phyloP scores from a whole-genome alignment of 2,113 vertebrate species.

The Callospermophilus lateralis region DNA sequence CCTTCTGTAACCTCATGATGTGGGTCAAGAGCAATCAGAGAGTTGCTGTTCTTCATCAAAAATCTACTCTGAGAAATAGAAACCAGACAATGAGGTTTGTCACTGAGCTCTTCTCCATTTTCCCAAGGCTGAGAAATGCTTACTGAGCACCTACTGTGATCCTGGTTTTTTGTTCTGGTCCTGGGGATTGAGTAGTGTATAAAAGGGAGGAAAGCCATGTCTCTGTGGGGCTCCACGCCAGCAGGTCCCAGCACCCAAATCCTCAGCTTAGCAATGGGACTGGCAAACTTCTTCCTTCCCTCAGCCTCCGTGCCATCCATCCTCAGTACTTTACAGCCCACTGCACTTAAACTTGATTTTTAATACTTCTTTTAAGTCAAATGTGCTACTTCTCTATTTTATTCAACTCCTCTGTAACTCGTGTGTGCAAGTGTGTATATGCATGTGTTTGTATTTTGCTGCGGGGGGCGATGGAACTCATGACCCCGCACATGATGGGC shows the following conservation, averaged over 20 bases:
- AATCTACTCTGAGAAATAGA: not conserved
- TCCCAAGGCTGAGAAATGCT: not conserved
- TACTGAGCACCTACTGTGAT: rapidly evolving
- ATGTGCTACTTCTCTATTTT: not conserved
- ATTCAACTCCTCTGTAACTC: not conserved
- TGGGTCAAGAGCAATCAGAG: not conserved
- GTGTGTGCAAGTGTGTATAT: no score
- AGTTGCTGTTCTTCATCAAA: not conserved
- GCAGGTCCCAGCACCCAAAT: not conserved
- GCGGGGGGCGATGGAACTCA: not conserved
- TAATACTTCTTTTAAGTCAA: no score
- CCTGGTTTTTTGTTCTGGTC: not conserved
- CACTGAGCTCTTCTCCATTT: not conserved
- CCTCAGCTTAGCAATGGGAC: not conserved
- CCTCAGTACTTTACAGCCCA: not conserved
- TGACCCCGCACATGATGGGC: not conserved
- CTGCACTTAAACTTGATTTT: not conserved
- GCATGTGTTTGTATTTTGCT: no score
- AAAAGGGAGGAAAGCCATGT: not conserved
- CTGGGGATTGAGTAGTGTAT: not conserved
- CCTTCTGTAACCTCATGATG: not conserved
- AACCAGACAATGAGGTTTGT: not conserved
- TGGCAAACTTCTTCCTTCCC: not conserved
- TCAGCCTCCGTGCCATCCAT: rapidly evolving
- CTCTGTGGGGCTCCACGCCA: not conserved